Percentiles rank a stretch among this genome's conserved stretches.
Conservation (phyloP, 2,797 vertebrate genomes). For the Falco berigora region DNA sequence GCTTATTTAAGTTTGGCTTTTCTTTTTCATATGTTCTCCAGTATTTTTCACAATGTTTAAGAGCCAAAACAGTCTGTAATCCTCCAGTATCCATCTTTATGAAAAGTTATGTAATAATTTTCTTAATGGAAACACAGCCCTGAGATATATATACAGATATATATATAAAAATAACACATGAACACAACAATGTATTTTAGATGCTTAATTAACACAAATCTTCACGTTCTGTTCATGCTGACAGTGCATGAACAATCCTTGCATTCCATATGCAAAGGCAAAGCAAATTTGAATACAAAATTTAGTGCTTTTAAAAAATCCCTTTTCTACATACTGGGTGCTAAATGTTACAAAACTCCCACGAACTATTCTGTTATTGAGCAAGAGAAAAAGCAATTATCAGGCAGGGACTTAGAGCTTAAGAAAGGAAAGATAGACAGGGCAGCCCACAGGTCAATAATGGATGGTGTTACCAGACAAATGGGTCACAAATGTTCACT, state of each 20-base stretch:
- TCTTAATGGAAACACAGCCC: background rate
- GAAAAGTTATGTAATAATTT: background rate
- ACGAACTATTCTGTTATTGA: background rate
- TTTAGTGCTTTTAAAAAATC: background rate
- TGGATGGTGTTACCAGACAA: slow-evolving; percentile 64
- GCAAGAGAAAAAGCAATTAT: background rate
- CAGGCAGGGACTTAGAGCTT: background rate
- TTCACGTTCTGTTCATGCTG: background rate
- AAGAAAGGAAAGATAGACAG: slow-evolving; percentile 67
- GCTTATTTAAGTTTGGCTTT: background rate
- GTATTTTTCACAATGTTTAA: background rate
- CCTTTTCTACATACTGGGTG: background rate
- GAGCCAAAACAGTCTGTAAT: background rate
- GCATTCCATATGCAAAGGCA: background rate
- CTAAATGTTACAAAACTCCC: background rate
- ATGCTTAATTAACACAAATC: background rate
- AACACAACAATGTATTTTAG: background rate
- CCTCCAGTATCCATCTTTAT: background rate
- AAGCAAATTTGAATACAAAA: background rate
- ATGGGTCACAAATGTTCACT: slow-evolving; percentile 64
- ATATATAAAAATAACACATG: background rate
- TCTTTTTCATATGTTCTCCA: background rate
- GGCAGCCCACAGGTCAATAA: slow-evolving; percentile 75
- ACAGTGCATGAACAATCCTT: background rate
- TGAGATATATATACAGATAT: background rate